Conservation (phyloP, 2,797 vertebrate genomes). For the Gadopsis marmoratus region DNA sequence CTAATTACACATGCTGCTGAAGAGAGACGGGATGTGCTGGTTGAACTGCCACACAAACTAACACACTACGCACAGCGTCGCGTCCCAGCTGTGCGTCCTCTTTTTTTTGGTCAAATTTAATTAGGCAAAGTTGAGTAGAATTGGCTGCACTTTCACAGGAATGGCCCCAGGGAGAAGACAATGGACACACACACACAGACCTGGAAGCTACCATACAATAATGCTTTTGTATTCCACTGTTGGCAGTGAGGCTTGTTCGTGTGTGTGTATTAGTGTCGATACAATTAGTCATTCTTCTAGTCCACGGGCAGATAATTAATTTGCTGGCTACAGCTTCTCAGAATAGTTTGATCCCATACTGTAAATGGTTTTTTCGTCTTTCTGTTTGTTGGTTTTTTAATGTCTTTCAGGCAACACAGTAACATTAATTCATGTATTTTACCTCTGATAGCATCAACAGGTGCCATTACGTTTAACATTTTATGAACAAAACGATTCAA, state of each 20-base stretch:
- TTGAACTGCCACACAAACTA: slow-evolving; percentile 27
- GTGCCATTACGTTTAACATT: not conserved
- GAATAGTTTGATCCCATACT: not conserved
- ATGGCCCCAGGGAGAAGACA: slow-evolving; percentile 26
- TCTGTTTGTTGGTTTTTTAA: not conserved
- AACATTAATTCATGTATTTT: not conserved
- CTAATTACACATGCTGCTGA: slow-evolving; percentile 46
- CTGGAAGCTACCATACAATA: slow-evolving; percentile 2
- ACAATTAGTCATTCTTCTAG: not conserved
- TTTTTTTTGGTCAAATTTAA: slow-evolving; percentile 40
- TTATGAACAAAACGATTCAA: not conserved
- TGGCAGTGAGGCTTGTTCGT: not conserved
- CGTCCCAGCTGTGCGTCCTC: slow-evolving; percentile 48
- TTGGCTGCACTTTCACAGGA: slow-evolving; percentile 16
- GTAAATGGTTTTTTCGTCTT: not conserved
- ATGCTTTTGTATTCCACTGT: not conserved
- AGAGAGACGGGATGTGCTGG: slow-evolving; percentile 22
- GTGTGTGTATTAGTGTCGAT: not conserved
- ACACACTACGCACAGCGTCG: slow-evolving; percentile 4
- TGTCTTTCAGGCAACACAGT: not conserved
- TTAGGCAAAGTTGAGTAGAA: slow-evolving; percentile 36
- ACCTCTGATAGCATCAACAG: not conserved
- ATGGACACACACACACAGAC: slow-evolving; percentile 15
- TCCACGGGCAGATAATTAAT: not conserved
- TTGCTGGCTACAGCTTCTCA: not conserved